Conservation (phyloP, 2,113 vertebrate genomes). For the Malurus elegans region DNA sequence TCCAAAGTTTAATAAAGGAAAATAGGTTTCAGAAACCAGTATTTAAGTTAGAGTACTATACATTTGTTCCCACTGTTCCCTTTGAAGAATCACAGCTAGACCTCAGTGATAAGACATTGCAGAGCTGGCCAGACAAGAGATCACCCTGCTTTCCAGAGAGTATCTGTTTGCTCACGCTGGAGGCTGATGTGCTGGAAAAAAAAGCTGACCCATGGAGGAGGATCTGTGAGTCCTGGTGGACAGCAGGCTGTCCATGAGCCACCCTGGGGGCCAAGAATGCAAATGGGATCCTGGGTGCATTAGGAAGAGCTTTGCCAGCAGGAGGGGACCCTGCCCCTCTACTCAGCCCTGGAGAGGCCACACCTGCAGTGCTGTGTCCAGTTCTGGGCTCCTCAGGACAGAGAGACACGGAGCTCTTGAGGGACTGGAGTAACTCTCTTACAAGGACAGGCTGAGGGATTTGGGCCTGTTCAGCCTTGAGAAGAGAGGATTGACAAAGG, state of each 20-base stretch:
- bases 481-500: neutral
- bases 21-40: neutral
- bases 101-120: neutral
- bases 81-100: neutral
- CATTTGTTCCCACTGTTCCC: neutral
- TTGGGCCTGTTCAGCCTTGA: neutral
- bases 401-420: fast-evolving
- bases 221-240: neutral
- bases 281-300: fast-evolving
- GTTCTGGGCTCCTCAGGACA: neutral
- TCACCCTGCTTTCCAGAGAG: neutral
- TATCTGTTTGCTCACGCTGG: neutral
- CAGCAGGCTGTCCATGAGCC: neutral
- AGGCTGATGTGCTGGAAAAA: neutral
- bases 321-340: fast-evolving
- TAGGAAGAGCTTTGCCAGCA: neutral
- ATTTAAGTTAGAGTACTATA: neutral
- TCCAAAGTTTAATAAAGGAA: neutral
- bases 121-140: neutral
- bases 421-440: neutral
- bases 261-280: neutral
- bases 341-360: neutral
- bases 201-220: neutral
- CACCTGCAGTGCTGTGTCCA: neutral
- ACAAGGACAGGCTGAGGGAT: neutral